Conservation (phyloP, 30 jellyfish, hydroid and myxozoan species). For the Cassiopea xamachana region DNA sequence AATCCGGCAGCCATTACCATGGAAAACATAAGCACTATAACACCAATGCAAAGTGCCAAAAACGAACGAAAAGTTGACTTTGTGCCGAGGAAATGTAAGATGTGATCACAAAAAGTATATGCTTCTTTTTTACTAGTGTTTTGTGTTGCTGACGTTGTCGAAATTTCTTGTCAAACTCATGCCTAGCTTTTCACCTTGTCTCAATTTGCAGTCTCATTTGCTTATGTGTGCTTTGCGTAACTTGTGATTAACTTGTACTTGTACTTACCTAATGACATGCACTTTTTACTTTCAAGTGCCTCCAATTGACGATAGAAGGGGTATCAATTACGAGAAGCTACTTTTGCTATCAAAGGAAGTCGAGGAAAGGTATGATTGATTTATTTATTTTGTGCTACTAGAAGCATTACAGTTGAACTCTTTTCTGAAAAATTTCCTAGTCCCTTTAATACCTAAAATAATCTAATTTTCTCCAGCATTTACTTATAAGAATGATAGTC, state of each 20-base stretch:
- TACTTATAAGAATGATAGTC: too few relatives aligned
- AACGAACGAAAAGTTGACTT: constrained; percentile 27
- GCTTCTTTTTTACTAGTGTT: too few relatives aligned
- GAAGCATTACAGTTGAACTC: too few relatives aligned
- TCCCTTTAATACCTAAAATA: too few relatives aligned
- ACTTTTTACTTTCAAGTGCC: constrained; percentile 26
- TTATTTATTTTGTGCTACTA: background rate
- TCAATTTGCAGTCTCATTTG: too few relatives aligned
- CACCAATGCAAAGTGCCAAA: background rate
- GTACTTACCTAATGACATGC: background rate
- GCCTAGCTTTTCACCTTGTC: too few relatives aligned
- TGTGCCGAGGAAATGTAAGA: constrained; percentile 26
- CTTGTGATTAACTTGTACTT: too few relatives aligned
- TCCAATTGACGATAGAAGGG: constrained; percentile 21
- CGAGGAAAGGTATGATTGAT: constrained; percentile 38
- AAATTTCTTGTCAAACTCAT: too few relatives aligned
- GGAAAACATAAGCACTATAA: background rate
- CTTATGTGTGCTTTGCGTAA: too few relatives aligned
- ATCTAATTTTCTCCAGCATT: too few relatives aligned
- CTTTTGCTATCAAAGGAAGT: constrained; percentile 14
- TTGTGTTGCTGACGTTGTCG: too few relatives aligned
- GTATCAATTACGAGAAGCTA: constrained; percentile 39
- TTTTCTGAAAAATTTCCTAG: too few relatives aligned
- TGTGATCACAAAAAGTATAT: background rate
- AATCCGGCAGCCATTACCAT: background rate